Percentiles rank a stretch among this genome's conserved stretches.
Evolutionary conservation across 2,113 vertebrate species (phyloP).

Genomic region (Dascyllus trimaculatus): DNA sequence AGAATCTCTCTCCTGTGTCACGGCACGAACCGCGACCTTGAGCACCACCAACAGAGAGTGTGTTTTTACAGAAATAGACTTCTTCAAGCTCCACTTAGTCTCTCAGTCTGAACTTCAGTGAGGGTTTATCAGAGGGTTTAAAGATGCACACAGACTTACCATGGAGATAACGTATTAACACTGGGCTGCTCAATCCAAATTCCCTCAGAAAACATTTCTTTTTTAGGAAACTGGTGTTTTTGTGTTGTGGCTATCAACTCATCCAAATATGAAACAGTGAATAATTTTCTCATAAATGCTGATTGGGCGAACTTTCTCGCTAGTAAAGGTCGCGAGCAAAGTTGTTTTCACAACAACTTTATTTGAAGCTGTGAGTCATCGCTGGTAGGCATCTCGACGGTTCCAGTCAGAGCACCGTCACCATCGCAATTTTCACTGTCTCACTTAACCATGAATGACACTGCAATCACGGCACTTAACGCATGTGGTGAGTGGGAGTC

Average conservation of each 20-base stretch:
- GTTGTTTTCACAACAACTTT: conserved; percentile 14
- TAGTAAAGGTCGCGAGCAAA: conserved; percentile 4
- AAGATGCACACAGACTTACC: conserved; percentile 22
- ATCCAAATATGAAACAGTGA: not conserved
- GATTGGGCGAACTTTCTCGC: not conserved
- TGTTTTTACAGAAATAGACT: conserved; percentile 59
- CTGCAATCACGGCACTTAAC: not conserved
- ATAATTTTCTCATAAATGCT: not conserved
- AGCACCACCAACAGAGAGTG: conserved; percentile 27
- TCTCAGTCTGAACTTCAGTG: conserved; percentile 19
- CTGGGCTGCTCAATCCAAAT: conserved; percentile 23
- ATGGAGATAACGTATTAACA: conserved; percentile 49
- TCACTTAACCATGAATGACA: conserved; percentile 16
- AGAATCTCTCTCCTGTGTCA: conserved; percentile 34
- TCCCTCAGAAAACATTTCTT: conserved; percentile 20
- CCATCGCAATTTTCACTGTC: not conserved
- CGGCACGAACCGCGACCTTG: conserved; percentile 53
- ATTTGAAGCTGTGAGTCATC: conserved; percentile 34
- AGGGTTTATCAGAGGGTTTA: conserved; percentile 35
- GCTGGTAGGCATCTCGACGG: not conserved
- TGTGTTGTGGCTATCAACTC: not conserved
- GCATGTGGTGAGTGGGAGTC: conserved; percentile 17
- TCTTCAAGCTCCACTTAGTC: conserved; percentile 65
- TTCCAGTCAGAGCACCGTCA: not conserved
- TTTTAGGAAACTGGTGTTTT: conserved; percentile 5